phyloP scores from a whole-genome alignment of 2,888 invertebrate species.

The Ischnura elegans region DNA sequence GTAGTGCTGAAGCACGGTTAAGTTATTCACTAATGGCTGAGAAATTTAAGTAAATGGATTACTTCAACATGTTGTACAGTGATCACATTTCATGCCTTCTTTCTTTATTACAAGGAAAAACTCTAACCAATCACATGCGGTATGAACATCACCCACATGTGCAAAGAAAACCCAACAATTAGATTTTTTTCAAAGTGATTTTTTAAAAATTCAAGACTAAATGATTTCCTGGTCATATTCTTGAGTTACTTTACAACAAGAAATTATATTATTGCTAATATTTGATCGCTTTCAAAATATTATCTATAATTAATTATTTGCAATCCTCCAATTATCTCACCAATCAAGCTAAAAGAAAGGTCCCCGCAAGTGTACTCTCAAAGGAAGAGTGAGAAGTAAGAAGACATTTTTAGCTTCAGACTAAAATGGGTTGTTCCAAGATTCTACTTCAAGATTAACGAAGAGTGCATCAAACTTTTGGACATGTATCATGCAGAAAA shows the following conservation, averaged over 20 bases:
- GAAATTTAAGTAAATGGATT: background rate
- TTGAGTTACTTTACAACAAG: background rate
- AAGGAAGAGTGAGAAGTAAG: background rate
- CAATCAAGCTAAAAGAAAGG: background rate
- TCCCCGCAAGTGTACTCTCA: background rate
- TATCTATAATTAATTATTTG: background rate
- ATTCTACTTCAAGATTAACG: too few species aligned
- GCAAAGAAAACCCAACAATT: background rate
- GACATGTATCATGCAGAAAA: too few species aligned
- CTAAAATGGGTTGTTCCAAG: too few species aligned
- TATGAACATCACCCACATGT: background rate
- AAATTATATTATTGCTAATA: slow-evolving; percentile 28
- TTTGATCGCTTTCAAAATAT: slow-evolving; percentile 12
- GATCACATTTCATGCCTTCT: background rate
- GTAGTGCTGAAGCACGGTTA: background rate
- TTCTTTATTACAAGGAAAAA: background rate
- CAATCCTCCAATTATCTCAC: background rate
- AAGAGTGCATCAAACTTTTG: too few species aligned
- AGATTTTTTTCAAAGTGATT: background rate
- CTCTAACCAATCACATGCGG: background rate
- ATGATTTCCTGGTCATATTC: background rate
- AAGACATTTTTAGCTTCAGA: background rate
- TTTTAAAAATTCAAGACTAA: background rate
- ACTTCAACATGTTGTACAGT: background rate
- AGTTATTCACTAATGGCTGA: background rate